phyloP scores from a whole-genome alignment of 2,113 vertebrate genomes.

The Ahaetulla prasina region DNA sequence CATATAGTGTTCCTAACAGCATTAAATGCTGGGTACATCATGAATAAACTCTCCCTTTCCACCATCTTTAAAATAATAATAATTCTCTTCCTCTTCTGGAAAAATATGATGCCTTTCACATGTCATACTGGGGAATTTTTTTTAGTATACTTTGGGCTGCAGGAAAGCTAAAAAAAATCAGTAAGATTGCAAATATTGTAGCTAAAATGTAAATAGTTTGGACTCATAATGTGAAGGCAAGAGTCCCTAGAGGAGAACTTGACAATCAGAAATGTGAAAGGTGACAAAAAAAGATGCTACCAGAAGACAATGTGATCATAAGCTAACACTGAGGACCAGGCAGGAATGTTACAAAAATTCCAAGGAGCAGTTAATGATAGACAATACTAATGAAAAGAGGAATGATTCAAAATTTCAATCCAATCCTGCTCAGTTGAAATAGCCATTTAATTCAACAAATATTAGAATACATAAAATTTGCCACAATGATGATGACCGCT shows the following conservation, averaged over 20 bases:
- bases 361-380: not conserved
- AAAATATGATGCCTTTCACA: not conserved
- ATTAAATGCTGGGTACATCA: not conserved
- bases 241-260: not conserved
- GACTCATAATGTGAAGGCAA: not conserved
- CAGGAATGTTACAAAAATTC: not conserved
- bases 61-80: not conserved
- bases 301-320: not conserved
- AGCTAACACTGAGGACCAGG: not conserved
- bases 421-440: not conserved
- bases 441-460: not conserved
- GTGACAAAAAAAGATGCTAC: not conserved
- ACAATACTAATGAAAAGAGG: not conserved
- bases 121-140: not conserved
- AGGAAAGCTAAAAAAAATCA: not conserved
- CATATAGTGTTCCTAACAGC: not conserved
- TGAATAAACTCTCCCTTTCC: not conserved
- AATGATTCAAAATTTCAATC: not conserved
- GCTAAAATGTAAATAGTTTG: not conserved
- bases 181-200: not conserved
- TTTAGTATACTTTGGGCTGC: not conserved
- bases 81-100: not conserved
- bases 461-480: not conserved
- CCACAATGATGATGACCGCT: not conserved
- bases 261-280: not conserved